phyloP scores from a whole-genome alignment of 2,797 vertebrate species.

The Hybognathus amarus region DNA sequence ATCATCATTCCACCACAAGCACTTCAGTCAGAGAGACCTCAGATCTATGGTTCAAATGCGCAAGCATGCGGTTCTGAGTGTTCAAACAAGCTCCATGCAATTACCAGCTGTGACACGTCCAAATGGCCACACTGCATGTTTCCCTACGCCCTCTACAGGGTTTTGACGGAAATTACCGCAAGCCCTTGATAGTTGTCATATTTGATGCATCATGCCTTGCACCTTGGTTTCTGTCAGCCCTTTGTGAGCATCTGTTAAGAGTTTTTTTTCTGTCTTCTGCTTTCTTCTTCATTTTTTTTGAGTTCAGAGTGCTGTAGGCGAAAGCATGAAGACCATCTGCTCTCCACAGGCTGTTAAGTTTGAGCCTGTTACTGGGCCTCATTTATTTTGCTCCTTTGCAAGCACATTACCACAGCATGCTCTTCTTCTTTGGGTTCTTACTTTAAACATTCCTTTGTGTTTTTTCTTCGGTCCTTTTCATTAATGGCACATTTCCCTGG shows the following conservation, averaged over 20 bases:
- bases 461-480: neutral
- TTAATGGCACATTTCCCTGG: neutral
- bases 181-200: slow-evolving; percentile 27
- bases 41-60: slow-evolving; percentile 12
- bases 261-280: slow-evolving; percentile 38
- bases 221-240: slow-evolving; percentile 36
- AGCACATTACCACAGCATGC: slow-evolving; percentile 17
- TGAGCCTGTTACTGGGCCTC: slow-evolving; percentile 61
- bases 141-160: neutral
- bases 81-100: slow-evolving; percentile 8
- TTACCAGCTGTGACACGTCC: slow-evolving; percentile 19
- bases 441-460: neutral
- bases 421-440: slow-evolving; percentile 35
- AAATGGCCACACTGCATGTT: slow-evolving; percentile 20
- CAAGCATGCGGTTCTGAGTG: slow-evolving; percentile 17
- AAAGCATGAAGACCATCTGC: slow-evolving; percentile 64
- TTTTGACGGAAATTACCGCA: slow-evolving; percentile 41
- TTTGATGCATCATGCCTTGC: slow-evolving; percentile 39
- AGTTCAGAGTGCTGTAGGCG: slow-evolving; percentile 60
- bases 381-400: slow-evolving; percentile 54
- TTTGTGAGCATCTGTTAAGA: slow-evolving; percentile 55
- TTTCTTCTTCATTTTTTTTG: slow-evolving; percentile 46
- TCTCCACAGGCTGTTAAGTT: slow-evolving; percentile 64
- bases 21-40: slow-evolving; percentile 31
- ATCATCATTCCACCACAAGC: slow-evolving; percentile 22